phyloP scores from a whole-genome alignment of 2,113 vertebrate genomes.

The Pituophis catenifer region DNA sequence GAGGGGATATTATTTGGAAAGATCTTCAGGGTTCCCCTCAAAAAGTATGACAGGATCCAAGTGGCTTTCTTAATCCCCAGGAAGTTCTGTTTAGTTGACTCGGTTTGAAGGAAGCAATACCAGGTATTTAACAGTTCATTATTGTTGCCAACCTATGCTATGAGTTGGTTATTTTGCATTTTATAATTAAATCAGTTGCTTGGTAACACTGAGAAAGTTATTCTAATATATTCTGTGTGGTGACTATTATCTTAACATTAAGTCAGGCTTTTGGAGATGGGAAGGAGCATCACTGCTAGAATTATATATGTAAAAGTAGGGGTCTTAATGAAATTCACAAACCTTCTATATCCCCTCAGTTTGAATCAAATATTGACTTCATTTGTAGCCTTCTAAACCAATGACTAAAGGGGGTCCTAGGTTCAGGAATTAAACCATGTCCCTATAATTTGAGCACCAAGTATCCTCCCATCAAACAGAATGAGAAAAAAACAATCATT shows the following conservation, averaged over 20 bases:
- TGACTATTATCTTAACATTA: conserved; percentile 7
- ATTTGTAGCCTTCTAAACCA: neutral
- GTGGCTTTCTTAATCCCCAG: no score
- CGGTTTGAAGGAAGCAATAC: neutral
- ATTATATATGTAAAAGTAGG: neutral
- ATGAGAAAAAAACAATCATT: neutral
- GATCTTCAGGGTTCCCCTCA: no score
- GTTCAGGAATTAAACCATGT: neutral
- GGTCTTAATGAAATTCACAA: neutral
- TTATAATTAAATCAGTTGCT: conserved; percentile 32
- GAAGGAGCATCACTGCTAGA: neutral
- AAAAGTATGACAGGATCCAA: neutral
- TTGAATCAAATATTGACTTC: neutral
- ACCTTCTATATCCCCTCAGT: neutral
- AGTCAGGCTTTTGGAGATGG: neutral
- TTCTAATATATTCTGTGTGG: neutral
- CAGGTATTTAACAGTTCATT: neutral
- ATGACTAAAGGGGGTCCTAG: neutral
- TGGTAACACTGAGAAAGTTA: conserved; percentile 6
- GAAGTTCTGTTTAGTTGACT: neutral
- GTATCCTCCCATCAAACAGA: neutral
- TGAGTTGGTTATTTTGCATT: neutral
- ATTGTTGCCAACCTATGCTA: neutral
- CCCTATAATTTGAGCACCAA: neutral
- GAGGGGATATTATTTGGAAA: neutral